Conservation (phyloP, 2,113 vertebrate genomes). For the Phyllostomus hastatus region DNA sequence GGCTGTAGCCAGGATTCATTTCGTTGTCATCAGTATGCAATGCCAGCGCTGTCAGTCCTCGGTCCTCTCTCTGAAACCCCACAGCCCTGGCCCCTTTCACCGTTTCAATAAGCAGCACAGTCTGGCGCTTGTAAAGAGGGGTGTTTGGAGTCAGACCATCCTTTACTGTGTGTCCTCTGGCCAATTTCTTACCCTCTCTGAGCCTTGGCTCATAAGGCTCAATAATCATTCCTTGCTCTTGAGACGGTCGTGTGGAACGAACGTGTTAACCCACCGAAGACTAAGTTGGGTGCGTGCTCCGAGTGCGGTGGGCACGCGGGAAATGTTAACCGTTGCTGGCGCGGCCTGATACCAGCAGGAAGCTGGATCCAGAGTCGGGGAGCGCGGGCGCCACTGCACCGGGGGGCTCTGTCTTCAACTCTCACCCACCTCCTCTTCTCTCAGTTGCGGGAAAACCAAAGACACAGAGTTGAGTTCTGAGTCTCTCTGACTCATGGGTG, state of each 20-base stretch:
- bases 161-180: neutral
- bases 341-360: neutral
- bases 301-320: accelerated
- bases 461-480: neutral
- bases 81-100: neutral
- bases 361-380: neutral
- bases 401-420: neutral
- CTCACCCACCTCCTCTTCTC: neutral
- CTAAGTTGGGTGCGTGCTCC: neutral
- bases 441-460: neutral
- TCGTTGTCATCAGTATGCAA: accelerated
- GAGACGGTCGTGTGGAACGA: neutral
- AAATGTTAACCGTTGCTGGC: accelerated
- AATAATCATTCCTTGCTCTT: neutral
- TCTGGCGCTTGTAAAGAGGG: neutral
- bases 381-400: neutral
- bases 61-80: neutral
- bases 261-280: neutral
- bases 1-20: accelerated
- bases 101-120: neutral
- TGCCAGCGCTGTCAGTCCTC: neutral
- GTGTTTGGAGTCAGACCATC: neutral
- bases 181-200: neutral
- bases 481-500: neutral
- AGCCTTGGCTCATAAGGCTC: neutral